Percentiles rank a stretch among this genome's conserved stretches.
These are phyloP conservation scores for Phaonia tiefii DNA, from an alignment of 2,888 invertebrate genomes.

Conservation along the genomic window DNA sequence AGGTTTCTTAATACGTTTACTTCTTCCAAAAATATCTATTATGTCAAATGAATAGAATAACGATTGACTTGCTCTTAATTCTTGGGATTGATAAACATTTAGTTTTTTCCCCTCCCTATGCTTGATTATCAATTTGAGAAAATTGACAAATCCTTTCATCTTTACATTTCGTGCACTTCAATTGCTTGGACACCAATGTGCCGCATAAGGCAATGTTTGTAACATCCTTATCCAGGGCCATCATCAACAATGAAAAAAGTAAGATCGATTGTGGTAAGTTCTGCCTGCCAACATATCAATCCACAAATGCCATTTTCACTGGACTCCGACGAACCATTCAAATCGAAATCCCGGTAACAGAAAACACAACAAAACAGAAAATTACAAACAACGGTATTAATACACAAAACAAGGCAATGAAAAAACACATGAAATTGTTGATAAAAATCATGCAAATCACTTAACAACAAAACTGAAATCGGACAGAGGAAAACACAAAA, in stretches of 20 bases:
- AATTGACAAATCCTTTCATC: slow-evolving; percentile 32
- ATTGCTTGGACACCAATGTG: neutral
- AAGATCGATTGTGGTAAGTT: slow-evolving; percentile 37
- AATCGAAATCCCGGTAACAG: neutral
- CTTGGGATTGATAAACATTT: too few relatives aligned
- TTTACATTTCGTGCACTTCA: neutral
- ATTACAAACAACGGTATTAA: slow-evolving; percentile 34
- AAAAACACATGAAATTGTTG: slow-evolving; percentile 15
- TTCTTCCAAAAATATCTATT: too few relatives aligned
- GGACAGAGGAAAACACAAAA: neutral
- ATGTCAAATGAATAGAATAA: too few relatives aligned
- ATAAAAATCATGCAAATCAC: slow-evolving; percentile 59
- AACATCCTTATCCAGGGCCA: neutral
- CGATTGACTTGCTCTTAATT: too few relatives aligned
- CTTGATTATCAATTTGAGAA: too few relatives aligned
- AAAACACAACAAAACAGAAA: neutral
- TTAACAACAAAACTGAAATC: slow-evolving; percentile 17
- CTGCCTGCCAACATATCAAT: slow-evolving; percentile 32
- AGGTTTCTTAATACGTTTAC: too few relatives aligned
- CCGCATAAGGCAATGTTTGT: neutral
- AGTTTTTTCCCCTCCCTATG: too few relatives aligned
- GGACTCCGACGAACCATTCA: neutral
- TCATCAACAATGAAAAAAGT: slow-evolving; percentile 9
- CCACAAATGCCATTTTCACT: slow-evolving; percentile 30
- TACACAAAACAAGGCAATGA: neutral